Conservation (phyloP, 2,888 invertebrate genomes). For the Drosophila anomelani region DNA sequence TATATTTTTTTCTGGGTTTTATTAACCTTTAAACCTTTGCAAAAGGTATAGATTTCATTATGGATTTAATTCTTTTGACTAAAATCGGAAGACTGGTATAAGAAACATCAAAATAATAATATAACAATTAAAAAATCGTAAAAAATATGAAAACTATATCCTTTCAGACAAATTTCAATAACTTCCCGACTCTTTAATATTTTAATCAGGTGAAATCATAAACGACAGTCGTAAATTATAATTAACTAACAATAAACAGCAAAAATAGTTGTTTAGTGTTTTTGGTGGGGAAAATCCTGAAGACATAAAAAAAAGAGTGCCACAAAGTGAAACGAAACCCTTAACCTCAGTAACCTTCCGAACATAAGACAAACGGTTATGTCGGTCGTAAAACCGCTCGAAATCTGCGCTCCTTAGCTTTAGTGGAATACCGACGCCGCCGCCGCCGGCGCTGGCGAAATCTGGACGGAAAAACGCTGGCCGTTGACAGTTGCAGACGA, state of each 20-base stretch:
- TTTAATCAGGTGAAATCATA: neutral
- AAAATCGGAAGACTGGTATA: too few species aligned
- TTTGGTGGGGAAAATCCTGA: neutral
- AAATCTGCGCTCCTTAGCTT: slow-evolving; percentile 34
- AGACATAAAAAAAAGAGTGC: slow-evolving; percentile 15
- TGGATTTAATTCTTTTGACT: too few species aligned
- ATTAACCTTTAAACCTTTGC: neutral
- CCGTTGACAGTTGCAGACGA: slow-evolving; percentile 25
- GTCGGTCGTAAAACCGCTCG: slow-evolving; percentile 35
- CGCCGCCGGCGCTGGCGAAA: slow-evolving; percentile 5
- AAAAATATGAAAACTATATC: neutral
- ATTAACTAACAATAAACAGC: slow-evolving; percentile 1
- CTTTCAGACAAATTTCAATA: neutral
- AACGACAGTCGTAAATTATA: slow-evolving; percentile 2
- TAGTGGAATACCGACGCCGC: slow-evolving; percentile 12
- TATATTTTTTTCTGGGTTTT: neutral
- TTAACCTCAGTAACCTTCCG: slow-evolving; percentile 26
- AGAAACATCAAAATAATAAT: neutral
- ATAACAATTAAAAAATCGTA: neutral
- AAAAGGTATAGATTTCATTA: neutral
- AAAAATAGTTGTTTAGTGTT: slow-evolving; percentile 12
- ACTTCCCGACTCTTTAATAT: neutral
- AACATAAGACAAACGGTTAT: slow-evolving; percentile 46
- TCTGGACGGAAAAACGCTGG: slow-evolving; percentile 27
- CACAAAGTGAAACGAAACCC: slow-evolving; percentile 28